Percentiles rank a stretch among this genome's conserved stretches.
Conservation (phyloP, 2,888 invertebrate species). For the Eupithecia inturbata region DNA sequence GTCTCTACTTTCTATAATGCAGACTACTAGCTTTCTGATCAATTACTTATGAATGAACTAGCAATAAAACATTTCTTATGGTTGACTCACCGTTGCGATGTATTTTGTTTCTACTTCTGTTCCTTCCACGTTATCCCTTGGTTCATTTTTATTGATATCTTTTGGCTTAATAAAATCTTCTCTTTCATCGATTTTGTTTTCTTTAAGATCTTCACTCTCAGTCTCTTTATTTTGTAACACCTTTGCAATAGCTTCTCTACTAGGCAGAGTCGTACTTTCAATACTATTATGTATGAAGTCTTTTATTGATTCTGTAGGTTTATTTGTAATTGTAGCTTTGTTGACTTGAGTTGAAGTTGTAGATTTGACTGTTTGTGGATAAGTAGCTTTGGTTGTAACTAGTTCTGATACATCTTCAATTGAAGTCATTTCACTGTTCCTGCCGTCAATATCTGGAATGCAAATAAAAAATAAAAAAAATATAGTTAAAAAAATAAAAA, state of each 20-base stretch:
- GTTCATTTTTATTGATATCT: constrained; percentile 13
- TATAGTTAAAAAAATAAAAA: too few relatives aligned
- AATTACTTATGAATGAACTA: not conserved
- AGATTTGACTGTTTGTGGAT: not conserved
- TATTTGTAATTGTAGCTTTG: not conserved
- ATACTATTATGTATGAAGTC: constrained; percentile 20
- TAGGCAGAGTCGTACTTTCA: constrained; percentile 12
- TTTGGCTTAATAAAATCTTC: constrained; percentile 4
- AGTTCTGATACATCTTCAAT: constrained; percentile 28
- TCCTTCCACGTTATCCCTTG: constrained; percentile 28
- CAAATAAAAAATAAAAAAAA: too few relatives aligned
- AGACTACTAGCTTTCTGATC: not conserved
- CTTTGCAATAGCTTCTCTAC: constrained; percentile 15
- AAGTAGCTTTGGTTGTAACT: not conserved
- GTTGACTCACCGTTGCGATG: constrained; percentile 17
- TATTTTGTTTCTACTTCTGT: constrained; percentile 45
- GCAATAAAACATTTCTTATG: not conserved
- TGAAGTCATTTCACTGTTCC: constrained; percentile 52
- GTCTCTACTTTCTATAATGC: too few relatives aligned
- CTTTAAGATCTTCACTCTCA: constrained; percentile 6
- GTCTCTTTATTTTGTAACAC: not conserved
- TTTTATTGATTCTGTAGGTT: constrained; percentile 6
- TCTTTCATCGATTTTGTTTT: constrained; percentile 15
- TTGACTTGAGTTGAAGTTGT: not conserved
- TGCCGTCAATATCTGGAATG: constrained; percentile 64